Evolutionary conservation across 1,140 invertebrate genomes (phyloP).

Genomic region (Brachionus rotundiformis): DNA sequence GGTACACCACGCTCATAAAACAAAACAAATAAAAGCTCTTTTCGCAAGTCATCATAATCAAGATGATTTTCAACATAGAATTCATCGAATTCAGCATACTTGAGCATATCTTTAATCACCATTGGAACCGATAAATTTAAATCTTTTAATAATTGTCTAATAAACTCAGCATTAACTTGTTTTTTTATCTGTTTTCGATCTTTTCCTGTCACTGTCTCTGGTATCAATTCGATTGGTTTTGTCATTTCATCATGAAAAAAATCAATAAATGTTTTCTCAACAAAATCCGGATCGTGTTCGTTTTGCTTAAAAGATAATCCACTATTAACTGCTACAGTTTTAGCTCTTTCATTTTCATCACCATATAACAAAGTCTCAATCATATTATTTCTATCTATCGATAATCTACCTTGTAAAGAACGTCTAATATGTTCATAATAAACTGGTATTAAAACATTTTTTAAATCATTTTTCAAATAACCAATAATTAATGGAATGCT

Average conservation of each 20-base stretch:
- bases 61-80: conserved; percentile 36
- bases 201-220: background rate
- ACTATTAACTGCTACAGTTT: background rate
- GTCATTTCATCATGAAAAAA: conserved; percentile 40
- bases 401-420: background rate
- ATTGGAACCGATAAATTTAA: conserved; percentile 3
- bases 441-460: conserved; percentile 32
- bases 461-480: conserved; percentile 39
- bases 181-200: conserved; percentile 11
- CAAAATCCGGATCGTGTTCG: conserved; percentile 42
- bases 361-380: conserved; percentile 16
- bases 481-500: conserved; percentile 30
- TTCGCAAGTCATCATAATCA: conserved; percentile 39
- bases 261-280: conserved; percentile 22
- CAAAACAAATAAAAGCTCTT: conserved; percentile 21
- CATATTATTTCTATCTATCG: background rate
- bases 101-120: conserved; percentile 24
- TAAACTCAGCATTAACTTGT: background rate
- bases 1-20: background rate
- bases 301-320: background rate
- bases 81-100: background rate
- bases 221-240: conserved; percentile 22
- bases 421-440: conserved; percentile 34
- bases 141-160: background rate
- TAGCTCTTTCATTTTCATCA: conserved; percentile 16